Evolutionary conservation across 2,888 invertebrate species (phyloP).

Genomic region (Cephonodes hylas): DNA sequence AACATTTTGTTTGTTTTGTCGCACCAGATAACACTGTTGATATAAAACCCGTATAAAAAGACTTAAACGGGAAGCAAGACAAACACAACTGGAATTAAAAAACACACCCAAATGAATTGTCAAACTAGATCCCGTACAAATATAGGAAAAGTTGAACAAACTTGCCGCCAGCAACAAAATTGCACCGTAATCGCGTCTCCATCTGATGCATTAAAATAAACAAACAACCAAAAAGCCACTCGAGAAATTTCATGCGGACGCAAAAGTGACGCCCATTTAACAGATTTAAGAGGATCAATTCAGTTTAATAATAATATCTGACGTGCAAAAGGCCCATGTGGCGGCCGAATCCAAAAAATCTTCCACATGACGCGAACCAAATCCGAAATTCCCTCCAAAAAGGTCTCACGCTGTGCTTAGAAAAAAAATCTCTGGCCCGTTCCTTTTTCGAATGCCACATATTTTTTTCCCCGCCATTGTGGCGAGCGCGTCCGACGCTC

Average conservation of each 20-base stretch:
- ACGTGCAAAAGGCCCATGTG: conserved; percentile 41
- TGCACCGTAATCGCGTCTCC: conserved; percentile 25
- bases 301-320: conserved; percentile 53
- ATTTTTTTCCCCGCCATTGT: conserved; percentile 58
- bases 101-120: background rate
- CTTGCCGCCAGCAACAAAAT: background rate
- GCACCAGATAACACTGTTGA: background rate
- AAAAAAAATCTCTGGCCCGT: conserved; percentile 51
- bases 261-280: conserved; percentile 52
- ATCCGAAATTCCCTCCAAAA: conserved; percentile 75
- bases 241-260: conserved; percentile 36
- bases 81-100: background rate
- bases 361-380: conserved; percentile 71
- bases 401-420: conserved; percentile 77
- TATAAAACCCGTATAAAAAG: background rate
- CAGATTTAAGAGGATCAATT: conserved; percentile 47
- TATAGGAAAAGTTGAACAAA: conserved; percentile 10
- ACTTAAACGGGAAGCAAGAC: background rate
- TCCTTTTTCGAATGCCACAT: conserved; percentile 63
- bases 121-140: background rate
- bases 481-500: conserved; percentile 44
- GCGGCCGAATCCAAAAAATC: conserved; percentile 34
- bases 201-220: conserved; percentile 51
- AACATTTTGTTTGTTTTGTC: conserved; percentile 1
- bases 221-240: conserved; percentile 45